Conservation (phyloP, 2,797 vertebrate species). For the Clamator glandarius region DNA sequence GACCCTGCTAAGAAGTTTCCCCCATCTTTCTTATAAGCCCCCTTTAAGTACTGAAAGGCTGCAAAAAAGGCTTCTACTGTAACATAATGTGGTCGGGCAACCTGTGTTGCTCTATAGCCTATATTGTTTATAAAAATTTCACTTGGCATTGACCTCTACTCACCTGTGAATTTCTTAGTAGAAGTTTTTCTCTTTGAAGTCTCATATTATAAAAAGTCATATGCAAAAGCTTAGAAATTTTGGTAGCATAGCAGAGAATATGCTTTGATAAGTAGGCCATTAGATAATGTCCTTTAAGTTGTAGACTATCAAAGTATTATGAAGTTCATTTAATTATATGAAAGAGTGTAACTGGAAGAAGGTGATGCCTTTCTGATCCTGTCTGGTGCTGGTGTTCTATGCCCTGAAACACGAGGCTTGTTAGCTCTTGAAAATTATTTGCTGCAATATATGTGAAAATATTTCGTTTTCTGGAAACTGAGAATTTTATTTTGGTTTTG, state of each 20-base stretch:
- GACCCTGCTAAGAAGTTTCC: too few species aligned
- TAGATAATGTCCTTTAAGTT: neutral
- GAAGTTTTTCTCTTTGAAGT: neutral
- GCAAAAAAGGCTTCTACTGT: neutral
- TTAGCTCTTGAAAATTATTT: neutral
- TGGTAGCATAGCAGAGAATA: neutral
- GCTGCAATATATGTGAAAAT: neutral
- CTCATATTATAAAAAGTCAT: neutral
- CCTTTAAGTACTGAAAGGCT: too few species aligned
- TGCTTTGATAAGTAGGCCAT: neutral
- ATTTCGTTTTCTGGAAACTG: neutral
- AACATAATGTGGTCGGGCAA: neutral
- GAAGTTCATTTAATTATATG: neutral
- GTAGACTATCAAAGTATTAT: neutral
- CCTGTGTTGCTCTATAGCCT: neutral
- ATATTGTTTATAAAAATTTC: neutral
- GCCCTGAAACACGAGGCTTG: neutral
- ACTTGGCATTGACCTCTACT: neutral
- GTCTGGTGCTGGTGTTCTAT: neutral
- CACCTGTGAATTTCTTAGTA: neutral
- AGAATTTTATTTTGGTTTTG: constrained; percentile 17
- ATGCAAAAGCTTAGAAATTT: neutral
- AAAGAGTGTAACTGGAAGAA: neutral
- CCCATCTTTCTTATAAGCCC: too few species aligned
- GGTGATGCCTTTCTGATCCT: neutral